These are phyloP conservation scores for Pachliopta kotzebuea DNA, from an alignment of 2,888 invertebrate species.

Conservation along the genomic window DNA sequence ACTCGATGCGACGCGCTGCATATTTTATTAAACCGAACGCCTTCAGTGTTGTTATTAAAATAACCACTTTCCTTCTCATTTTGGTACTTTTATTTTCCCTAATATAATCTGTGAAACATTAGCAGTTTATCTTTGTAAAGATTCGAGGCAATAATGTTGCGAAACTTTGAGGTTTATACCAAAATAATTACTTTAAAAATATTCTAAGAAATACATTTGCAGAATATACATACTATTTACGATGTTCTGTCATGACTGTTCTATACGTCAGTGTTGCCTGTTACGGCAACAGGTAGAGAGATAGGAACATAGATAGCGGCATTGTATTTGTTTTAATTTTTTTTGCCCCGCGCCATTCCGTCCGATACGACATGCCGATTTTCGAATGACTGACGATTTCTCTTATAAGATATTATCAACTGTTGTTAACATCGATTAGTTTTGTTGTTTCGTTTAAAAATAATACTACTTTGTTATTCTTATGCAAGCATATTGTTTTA, in stretches of 20 bases:
- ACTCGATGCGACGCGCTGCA: conserved; percentile 38
- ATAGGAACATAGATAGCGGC: conserved; percentile 47
- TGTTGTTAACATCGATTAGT: conserved; percentile 52
- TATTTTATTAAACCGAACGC: conserved; percentile 27
- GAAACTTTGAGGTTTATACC: too few relatives aligned
- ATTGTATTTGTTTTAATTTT: conserved; percentile 47
- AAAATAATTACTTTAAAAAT: too few relatives aligned
- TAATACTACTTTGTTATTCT: conserved; percentile 27
- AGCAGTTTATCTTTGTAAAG: too few relatives aligned
- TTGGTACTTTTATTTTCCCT: too few relatives aligned
- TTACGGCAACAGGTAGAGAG: conserved; percentile 53
- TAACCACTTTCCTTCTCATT: conserved; percentile 23
- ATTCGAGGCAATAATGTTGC: too few relatives aligned
- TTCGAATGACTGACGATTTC: conserved; percentile 57
- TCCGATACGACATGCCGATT: conserved; percentile 54
- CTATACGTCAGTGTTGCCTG: conserved; percentile 30
- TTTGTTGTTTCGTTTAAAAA: conserved; percentile 40
- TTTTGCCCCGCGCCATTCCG: conserved; percentile 48
- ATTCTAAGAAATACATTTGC: too few relatives aligned
- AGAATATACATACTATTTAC: neutral
- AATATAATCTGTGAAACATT: too few relatives aligned
- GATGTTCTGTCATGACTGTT: neutral
- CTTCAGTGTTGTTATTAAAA: conserved; percentile 24
- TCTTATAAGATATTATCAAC: conserved; percentile 54
- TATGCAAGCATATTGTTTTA: conserved; percentile 3